These are phyloP conservation scores for Lamprologus tigripictilis DNA, from an alignment of 2,113 vertebrate species.

Conservation along the genomic window DNA sequence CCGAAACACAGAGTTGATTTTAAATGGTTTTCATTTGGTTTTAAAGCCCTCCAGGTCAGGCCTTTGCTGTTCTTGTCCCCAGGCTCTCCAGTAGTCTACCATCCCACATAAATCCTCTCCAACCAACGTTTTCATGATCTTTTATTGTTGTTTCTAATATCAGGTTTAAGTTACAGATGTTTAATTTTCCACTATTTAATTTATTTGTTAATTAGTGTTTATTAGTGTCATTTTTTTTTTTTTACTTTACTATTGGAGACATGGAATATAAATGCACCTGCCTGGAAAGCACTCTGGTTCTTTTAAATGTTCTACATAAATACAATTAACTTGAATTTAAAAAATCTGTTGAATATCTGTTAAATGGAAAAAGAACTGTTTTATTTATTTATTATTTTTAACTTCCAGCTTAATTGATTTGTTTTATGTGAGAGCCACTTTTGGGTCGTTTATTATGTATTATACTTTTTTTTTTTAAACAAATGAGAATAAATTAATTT, in stretches of 20 bases:
- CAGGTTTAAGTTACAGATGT: neutral
- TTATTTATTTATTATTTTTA: neutral
- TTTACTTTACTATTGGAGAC: neutral
- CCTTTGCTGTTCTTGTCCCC: neutral
- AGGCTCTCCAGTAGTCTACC: neutral
- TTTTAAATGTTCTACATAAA: neutral
- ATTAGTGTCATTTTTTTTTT: neutral
- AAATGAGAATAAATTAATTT: neutral
- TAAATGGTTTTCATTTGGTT: neutral
- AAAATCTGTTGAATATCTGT: neutral
- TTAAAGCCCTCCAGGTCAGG: neutral
- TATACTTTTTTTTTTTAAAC: neutral
- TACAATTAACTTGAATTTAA: neutral
- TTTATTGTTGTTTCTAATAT: neutral
- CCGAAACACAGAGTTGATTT: neutral
- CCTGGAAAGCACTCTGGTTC: neutral
- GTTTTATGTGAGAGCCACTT: neutral
- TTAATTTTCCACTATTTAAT: neutral
- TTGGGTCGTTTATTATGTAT: neutral
- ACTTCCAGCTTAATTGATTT: fast-evolving
- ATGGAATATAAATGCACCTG: neutral
- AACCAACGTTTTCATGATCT: neutral
- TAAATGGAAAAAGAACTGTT: fast-evolving
- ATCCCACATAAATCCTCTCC: neutral
- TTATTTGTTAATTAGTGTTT: no score